Percentiles rank a stretch among this genome's conserved stretches.
These are phyloP conservation scores for Trachythela sp. DNA, from an alignment of 64 coral and sea anemone species.

Conservation along the genomic window DNA sequence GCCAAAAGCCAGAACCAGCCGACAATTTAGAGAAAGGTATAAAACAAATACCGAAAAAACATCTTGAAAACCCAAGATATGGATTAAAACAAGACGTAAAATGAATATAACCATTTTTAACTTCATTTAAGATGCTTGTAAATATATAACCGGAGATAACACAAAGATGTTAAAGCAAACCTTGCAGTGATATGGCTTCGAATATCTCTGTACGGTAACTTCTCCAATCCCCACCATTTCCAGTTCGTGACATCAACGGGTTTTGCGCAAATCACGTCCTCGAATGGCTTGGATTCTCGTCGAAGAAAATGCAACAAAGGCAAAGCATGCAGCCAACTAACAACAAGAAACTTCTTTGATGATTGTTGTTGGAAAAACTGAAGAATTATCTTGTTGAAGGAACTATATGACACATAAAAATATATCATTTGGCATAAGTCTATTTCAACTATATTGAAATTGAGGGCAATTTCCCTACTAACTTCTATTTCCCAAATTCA, in stretches of 20 bases:
- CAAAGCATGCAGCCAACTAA: neutral
- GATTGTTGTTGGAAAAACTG: neutral
- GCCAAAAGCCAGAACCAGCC: no score
- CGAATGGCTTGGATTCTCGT: neutral
- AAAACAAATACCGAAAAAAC: no score
- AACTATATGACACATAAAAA: neutral
- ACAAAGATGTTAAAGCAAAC: neutral
- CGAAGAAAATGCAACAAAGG: constrained; percentile 11
- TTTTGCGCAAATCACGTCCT: neutral
- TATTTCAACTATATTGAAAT: no score
- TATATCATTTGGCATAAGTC: no score
- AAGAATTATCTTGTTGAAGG: neutral
- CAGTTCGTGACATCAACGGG: neutral
- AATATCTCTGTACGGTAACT: neutral
- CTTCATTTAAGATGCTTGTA: no score
- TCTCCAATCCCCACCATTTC: neutral
- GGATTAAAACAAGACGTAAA: no score
- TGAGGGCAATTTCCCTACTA: no score
- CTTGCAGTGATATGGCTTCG: neutral
- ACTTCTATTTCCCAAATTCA: no score
- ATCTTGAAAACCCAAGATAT: no score
- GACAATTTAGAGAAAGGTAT: no score
- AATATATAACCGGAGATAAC: no score
- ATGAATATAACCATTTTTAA: no score
- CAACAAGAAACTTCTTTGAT: neutral